Conservation (phyloP, 2,113 vertebrate genomes). For the Pundamilia nyererei region DNA sequence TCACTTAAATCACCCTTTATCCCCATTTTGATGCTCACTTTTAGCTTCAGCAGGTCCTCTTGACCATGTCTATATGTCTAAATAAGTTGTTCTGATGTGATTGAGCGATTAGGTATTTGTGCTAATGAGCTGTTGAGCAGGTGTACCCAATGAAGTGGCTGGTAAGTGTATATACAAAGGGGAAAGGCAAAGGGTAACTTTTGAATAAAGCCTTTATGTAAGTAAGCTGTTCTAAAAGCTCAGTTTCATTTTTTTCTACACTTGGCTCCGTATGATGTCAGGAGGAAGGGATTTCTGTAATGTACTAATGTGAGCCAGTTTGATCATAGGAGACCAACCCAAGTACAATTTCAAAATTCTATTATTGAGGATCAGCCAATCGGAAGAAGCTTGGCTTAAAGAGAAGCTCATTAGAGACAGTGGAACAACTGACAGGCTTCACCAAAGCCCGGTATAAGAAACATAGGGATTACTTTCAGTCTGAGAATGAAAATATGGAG, state of each 20-base stretch:
- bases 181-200: background rate
- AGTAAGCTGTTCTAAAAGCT: background rate
- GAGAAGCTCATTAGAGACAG: background rate
- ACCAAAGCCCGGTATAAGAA: background rate
- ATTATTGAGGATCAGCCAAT: background rate
- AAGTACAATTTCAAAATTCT: background rate
- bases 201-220: background rate
- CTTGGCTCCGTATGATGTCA: background rate
- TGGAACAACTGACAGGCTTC: background rate
- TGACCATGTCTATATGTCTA: background rate
- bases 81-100: background rate
- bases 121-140: background rate
- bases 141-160: background rate
- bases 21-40: background rate
- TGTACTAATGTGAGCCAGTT: background rate
- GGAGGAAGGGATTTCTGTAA: background rate
- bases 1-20: background rate
- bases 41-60: background rate
- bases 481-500: background rate
- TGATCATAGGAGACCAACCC: background rate
- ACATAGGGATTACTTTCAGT: background rate
- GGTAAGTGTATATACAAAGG: background rate
- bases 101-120: background rate
- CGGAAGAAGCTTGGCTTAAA: background rate
- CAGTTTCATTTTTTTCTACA: background rate